Evolutionary conservation across 2,113 vertebrate genomes (phyloP).

Genomic region (Menura novaehollandiae): DNA sequence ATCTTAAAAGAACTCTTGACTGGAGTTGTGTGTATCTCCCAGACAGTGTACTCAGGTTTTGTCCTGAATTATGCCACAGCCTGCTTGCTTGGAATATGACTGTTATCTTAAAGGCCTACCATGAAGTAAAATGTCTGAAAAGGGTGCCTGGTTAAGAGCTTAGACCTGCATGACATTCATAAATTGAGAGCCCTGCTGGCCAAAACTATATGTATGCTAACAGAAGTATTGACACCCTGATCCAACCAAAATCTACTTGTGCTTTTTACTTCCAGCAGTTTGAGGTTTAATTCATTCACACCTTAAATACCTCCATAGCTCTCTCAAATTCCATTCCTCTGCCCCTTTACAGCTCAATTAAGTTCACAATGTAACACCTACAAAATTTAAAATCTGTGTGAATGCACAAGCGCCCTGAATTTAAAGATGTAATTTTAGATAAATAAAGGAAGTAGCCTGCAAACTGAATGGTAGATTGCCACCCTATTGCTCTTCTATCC

Average conservation of each 20-base stretch:
- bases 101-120: neutral
- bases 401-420: neutral
- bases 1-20: neutral
- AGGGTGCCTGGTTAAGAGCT: neutral
- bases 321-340: neutral
- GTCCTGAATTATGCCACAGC: neutral
- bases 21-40: neutral
- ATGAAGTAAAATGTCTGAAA: neutral
- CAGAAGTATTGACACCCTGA: neutral
- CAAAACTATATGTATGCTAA: neutral
- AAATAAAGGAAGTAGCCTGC: neutral
- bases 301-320: neutral
- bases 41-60: neutral
- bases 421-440: neutral
- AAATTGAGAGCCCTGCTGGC: neutral
- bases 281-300: neutral
- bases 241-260: neutral
- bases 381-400: neutral
- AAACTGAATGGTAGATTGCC: neutral
- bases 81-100: neutral
- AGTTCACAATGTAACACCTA: neutral
- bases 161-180: neutral
- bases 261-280: neutral
- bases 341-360: neutral
- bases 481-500: neutral